These are phyloP conservation scores for Pangasius djambal DNA, from an alignment of 2,797 vertebrate genomes.

Conservation along the genomic window DNA sequence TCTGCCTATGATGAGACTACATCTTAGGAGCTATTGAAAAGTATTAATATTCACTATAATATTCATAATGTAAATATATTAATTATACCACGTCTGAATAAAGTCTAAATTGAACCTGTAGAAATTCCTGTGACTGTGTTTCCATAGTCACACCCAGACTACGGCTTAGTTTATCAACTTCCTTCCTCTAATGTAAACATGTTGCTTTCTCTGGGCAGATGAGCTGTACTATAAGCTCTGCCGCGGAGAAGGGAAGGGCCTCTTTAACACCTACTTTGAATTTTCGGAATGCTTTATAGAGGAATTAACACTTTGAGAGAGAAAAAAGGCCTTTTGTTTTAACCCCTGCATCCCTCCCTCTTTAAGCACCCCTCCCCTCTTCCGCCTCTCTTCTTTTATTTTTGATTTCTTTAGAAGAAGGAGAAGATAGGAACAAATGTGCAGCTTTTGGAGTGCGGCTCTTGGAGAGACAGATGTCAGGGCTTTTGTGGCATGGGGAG, in stretches of 20 bases:
- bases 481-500: constrained; percentile 76
- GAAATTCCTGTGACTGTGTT: neutral
- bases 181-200: constrained; percentile 53
- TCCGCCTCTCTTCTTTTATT: constrained; percentile 66
- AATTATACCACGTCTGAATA: constrained; percentile 31
- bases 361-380: constrained; percentile 60
- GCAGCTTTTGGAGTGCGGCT: constrained; percentile 72
- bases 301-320: constrained; percentile 62
- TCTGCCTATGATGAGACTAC: neutral
- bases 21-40: neutral
- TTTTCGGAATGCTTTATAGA: constrained; percentile 65
- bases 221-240: constrained; percentile 55
- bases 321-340: constrained; percentile 73
- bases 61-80: constrained; percentile 8
- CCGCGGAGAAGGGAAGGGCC: constrained; percentile 39
- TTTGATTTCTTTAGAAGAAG: constrained; percentile 76
- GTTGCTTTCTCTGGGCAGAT: constrained; percentile 64
- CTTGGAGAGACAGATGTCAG: constrained; percentile 80
- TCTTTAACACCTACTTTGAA: constrained; percentile 70
- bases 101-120: constrained; percentile 26
- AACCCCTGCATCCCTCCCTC: constrained; percentile 65
- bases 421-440: constrained; percentile 73
- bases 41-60: neutral
- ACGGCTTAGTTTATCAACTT: constrained; percentile 40
- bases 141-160: constrained; percentile 41